phyloP scores from a whole-genome alignment of 2,888 invertebrate genomes.

The Pharmacophagus antenor region DNA sequence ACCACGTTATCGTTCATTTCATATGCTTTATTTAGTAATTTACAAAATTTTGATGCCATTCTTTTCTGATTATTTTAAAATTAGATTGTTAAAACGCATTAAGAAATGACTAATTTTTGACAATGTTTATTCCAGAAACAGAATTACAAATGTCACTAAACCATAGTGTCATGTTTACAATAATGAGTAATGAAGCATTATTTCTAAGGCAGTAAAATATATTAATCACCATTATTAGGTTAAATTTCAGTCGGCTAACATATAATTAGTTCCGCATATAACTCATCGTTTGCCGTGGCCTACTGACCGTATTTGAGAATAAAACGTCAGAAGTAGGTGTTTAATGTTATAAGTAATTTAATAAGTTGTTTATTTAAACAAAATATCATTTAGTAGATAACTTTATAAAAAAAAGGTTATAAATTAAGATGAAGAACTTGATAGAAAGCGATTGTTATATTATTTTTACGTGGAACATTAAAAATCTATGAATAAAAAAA shows the following conservation, averaged over 20 bases:
- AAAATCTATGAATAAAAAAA: background rate
- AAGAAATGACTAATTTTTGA: no score
- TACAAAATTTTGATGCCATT: background rate
- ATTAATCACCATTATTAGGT: background rate
- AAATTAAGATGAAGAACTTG: background rate
- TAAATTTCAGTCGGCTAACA: constrained; percentile 28
- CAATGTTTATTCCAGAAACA: background rate
- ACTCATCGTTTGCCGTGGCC: constrained; percentile 68
- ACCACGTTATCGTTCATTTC: constrained; percentile 20
- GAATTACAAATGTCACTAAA: background rate
- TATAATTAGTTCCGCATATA: constrained; percentile 62
- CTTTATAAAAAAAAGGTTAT: no score
- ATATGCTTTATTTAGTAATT: background rate
- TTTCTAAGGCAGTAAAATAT: background rate
- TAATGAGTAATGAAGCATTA: background rate
- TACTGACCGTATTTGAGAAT: constrained; percentile 69
- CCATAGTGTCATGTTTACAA: background rate
- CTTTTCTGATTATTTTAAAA: no score
- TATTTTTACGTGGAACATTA: background rate
- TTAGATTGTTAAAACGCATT: no score
- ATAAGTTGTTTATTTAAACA: constrained; percentile 26
- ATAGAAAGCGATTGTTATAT: background rate
- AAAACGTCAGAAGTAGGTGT: constrained; percentile 58
- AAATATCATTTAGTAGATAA: no score
- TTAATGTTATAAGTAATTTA: constrained; percentile 47